A percentile compares a stretch with the other conserved stretches of the same genome.
These are phyloP conservation scores for Cuniculus paca DNA, from an alignment of 2,797 vertebrate genomes.

Conservation along the genomic window DNA sequence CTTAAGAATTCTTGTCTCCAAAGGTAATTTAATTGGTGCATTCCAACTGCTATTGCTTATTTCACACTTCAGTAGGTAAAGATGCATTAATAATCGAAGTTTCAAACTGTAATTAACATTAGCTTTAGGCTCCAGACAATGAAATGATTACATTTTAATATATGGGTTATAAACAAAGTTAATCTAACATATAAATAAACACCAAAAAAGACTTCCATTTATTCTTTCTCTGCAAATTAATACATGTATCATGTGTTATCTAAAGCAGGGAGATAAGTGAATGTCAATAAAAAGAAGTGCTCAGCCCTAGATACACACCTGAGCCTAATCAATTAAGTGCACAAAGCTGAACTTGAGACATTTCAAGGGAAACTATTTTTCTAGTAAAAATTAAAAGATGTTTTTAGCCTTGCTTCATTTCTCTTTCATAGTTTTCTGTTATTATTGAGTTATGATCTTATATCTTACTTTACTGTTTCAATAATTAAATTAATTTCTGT, in stretches of 20 bases:
- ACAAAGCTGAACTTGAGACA: slow-evolving; percentile 18
- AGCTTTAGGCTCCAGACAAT: slow-evolving; percentile 89
- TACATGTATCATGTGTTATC: slow-evolving; percentile 78
- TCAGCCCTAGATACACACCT: neutral
- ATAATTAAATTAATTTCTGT: slow-evolving; percentile 51
- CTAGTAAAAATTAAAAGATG: slow-evolving; percentile 42
- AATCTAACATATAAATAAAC: slow-evolving; percentile 86
- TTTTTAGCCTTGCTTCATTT: slow-evolving; percentile 43
- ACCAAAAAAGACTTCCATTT: slow-evolving; percentile 78
- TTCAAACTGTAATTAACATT: slow-evolving; percentile 90
- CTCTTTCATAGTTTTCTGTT: neutral
- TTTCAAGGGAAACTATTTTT: slow-evolving; percentile 58
- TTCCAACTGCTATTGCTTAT: slow-evolving; percentile 91
- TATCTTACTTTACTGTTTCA: neutral
- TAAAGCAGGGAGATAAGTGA: slow-evolving; percentile 51
- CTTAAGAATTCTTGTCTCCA: slow-evolving; percentile 88
- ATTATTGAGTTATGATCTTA: neutral
- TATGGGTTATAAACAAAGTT: slow-evolving; percentile 89
- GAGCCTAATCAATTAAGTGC: neutral
- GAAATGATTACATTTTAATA: slow-evolving; percentile 89
- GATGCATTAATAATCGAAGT: slow-evolving; percentile 91
- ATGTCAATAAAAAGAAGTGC: neutral
- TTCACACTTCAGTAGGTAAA: slow-evolving; percentile 91
- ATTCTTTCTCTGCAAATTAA: slow-evolving; percentile 82
- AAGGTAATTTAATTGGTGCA: slow-evolving; percentile 90